Evolutionary conservation across 1,140 invertebrate species (phyloP), one percentile per base, ranked within the genome.

Genomic region (Drosophila kohkoa): DNA sequence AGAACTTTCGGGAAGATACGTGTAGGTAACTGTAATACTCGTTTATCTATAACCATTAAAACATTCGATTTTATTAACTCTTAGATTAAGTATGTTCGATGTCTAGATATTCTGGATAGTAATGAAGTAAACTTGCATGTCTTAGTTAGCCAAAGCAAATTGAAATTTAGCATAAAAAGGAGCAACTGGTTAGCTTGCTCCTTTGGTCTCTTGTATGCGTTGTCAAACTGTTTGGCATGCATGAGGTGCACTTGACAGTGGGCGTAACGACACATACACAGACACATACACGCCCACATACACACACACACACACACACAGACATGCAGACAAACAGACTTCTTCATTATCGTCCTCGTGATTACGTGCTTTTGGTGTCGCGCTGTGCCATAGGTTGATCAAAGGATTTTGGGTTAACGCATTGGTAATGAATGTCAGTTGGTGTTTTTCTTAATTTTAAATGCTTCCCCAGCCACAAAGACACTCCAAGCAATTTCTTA

Each of bases 381-480:
- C 16, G 78, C 67, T 69, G 75, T 64, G 75, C 41, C 16, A 11
- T n/a, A 65, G 38, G 48, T 45, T 75, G 82, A 87, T 86, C 82
- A 86, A 86, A 86, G 82, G 82, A 69, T 69, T 43, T 25, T 45
- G 10, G 38, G 45, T 73, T 79, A 59, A 46, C 70, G 69, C 71
- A 55, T 71, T 65, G 48, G 52, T 79, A 87, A 87, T 76, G 72
- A 73, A 77, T 74, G 68, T 76, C 72, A 67, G 71, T 70, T 70
- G 82, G 48, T 87, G 72, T 87, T 86, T 69, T 57, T 55, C 59
- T 82, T 87, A 82, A 87, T 87, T 73, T 87, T 54, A 76, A 86
- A 82, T 49, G 57, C 52, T 81, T 62, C 65, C 35, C 58, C 48
- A 62, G n/a, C 59, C 43, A 54, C 59, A 64, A 41, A 28, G 57